phyloP scores from a whole-genome alignment of 30 jellyfish, hydroid and myxozoan genomes.

The Mastigias papua region DNA sequence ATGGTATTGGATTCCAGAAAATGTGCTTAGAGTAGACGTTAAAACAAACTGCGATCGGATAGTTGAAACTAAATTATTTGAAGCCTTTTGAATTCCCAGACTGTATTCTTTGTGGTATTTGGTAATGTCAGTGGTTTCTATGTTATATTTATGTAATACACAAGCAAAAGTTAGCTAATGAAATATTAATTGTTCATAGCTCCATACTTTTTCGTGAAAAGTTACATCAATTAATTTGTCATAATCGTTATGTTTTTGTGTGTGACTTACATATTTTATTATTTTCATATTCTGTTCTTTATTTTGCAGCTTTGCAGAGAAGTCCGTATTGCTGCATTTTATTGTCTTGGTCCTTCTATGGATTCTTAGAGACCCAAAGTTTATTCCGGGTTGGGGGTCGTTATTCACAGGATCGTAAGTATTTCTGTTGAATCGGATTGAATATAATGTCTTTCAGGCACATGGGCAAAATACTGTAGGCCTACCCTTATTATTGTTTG shows the following conservation, averaged over 20 bases:
- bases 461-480: neutral
- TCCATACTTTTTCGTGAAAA: too few relatives aligned
- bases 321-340: constrained; percentile 73
- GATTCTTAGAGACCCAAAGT: constrained; percentile 93
- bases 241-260: neutral
- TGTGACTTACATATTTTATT: too few relatives aligned
- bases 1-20: too few relatives aligned
- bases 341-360: constrained; percentile 79
- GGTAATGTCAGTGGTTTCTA: too few relatives aligned
- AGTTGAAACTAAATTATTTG: too few relatives aligned
- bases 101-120: too few relatives aligned
- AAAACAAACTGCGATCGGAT: too few relatives aligned
- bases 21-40: too few relatives aligned
- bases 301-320: constrained; percentile 89
- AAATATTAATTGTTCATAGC: too few relatives aligned
- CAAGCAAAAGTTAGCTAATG: too few relatives aligned
- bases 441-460: neutral
- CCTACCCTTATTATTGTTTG: neutral
- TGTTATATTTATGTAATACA: too few relatives aligned
- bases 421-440: neutral
- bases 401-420: constrained; percentile 41
- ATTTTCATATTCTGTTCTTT: neutral
- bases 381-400: constrained; percentile 98
- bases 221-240: neutral
- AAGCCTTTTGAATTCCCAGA: too few relatives aligned